phyloP scores from a whole-genome alignment of 2,113 vertebrate genomes.

The Cricetomys ansorgei region DNA sequence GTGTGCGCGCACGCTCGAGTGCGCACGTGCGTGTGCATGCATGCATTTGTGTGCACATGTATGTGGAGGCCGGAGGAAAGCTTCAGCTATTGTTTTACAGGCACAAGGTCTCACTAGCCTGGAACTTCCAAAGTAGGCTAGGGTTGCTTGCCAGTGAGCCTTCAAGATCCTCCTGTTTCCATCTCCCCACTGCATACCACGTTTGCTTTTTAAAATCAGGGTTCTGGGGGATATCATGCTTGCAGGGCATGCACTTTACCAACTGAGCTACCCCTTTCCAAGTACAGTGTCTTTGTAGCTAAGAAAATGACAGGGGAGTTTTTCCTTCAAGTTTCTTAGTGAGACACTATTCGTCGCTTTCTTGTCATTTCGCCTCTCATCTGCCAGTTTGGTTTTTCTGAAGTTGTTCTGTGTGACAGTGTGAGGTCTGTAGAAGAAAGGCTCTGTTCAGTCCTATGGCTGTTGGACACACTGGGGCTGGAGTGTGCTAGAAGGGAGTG shows the following conservation, averaged over 20 bases:
- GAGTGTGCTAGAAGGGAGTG: neutral
- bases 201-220: neutral
- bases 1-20: accelerated
- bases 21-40: neutral
- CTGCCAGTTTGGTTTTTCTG: neutral
- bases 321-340: slow-evolving; percentile 27
- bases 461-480: neutral
- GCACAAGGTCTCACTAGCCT: neutral
- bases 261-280: neutral
- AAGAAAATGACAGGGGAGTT: neutral
- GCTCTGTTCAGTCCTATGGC: neutral
- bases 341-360: neutral
- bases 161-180: neutral
- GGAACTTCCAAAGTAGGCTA: neutral
- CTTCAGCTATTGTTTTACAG: neutral
- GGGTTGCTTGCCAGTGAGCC: neutral
- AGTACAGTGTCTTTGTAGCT: neutral
- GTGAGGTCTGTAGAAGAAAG: neutral
- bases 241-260: neutral
- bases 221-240: no score
- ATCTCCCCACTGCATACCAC: neutral
- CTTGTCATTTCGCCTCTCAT: neutral
- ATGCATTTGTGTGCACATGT: no score
- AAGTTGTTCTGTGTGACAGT: neutral
- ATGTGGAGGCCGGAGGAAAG: neutral